A percentile compares a stretch with the other conserved stretches of the same genome.
phyloP scores from a whole-genome alignment of 2,888 invertebrate genomes.

The Biston stratarius region DNA sequence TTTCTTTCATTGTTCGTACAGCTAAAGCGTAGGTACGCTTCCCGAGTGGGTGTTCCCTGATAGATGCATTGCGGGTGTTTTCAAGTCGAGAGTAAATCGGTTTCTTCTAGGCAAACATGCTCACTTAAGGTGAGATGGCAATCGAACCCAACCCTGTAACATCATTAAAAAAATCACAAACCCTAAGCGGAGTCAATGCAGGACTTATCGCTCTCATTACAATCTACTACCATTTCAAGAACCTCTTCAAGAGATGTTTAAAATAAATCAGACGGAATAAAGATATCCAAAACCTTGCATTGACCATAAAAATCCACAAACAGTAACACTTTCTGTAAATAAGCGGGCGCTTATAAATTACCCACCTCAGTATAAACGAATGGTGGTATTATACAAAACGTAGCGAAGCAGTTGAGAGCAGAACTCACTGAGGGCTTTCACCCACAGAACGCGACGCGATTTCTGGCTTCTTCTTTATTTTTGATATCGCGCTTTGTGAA shows the following conservation, averaged over 20 bases:
- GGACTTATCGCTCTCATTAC: not conserved
- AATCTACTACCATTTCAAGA: constrained; percentile 7
- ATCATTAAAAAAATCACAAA: no score
- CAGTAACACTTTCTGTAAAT: constrained; percentile 48
- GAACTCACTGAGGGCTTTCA: constrained; percentile 40
- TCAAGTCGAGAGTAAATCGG: no score
- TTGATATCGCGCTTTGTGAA: not conserved
- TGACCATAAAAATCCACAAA: constrained; percentile 44
- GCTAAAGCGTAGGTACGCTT: no score
- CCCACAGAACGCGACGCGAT: constrained; percentile 17
- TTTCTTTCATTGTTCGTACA: no score
- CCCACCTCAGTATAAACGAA: constrained; percentile 63
- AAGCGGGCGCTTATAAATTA: constrained; percentile 49
- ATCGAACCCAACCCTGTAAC: no score
- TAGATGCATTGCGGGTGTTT: no score
- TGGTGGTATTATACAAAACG: constrained; percentile 65
- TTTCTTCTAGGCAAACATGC: no score
- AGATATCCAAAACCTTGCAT: constrained; percentile 34
- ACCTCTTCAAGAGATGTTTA: constrained; percentile 11
- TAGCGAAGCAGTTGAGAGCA: constrained; percentile 58
- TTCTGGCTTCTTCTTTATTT: not conserved
- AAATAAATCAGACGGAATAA: constrained; percentile 33
- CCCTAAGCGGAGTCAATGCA: no score
- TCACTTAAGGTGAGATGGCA: no score
- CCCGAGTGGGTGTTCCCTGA: no score